Conservation (phyloP, 2,888 invertebrate species). For the Quadroppia sp. region DNA sequence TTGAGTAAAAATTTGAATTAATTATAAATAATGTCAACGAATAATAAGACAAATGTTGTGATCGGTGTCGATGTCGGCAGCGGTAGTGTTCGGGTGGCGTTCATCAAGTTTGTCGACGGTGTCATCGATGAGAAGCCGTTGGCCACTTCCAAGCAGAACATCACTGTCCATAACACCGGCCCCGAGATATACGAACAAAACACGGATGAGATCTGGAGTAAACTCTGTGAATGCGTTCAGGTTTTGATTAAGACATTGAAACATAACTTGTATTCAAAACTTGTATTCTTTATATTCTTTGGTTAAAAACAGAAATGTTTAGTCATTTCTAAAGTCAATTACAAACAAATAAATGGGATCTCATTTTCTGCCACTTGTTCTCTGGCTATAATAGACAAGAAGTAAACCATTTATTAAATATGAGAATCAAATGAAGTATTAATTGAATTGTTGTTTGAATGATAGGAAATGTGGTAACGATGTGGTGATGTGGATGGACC, state of each 20-base stretch:
- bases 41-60: background rate
- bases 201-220: conserved; percentile 79
- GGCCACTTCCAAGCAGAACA: conserved; percentile 51
- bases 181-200: conserved; percentile 82
- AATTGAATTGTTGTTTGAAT: background rate
- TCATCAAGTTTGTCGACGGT: conserved; percentile 66
- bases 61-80: conserved; percentile 73
- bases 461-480: conserved; percentile 53
- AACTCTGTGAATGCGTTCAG: conserved; percentile 57
- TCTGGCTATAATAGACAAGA: conserved; percentile 69
- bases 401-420: background rate
- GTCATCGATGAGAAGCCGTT: conserved; percentile 52
- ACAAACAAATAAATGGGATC: conserved; percentile 66
- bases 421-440: too few relatives aligned
- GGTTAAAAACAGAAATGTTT: conserved; percentile 14
- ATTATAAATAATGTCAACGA: background rate
- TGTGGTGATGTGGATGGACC: conserved; percentile 88
- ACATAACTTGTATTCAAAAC: background rate
- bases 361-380: conserved; percentile 97
- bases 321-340: background rate
- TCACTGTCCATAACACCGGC: conserved; percentile 72
- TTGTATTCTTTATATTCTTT: background rate
- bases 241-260: conserved; percentile 4
- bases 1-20: background rate
- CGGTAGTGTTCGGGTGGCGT: conserved; percentile 78